These are phyloP conservation scores for Alligator mississippiensis DNA, from an alignment of 2,113 vertebrate genomes.

Conservation along the genomic window DNA sequence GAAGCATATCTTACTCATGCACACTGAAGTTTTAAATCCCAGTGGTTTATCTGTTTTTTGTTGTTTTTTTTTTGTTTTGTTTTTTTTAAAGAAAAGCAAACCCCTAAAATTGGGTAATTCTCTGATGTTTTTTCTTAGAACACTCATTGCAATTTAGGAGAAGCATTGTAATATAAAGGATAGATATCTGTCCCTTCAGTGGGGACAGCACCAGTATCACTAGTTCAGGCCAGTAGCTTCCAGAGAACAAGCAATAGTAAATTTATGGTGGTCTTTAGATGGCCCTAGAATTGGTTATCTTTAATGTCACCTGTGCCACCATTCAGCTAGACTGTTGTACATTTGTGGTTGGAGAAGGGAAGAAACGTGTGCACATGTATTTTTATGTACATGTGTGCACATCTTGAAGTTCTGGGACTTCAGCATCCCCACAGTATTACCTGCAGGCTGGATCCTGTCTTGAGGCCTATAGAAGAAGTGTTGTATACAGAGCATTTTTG, in stretches of 20 bases:
- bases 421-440: background rate
- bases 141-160: background rate
- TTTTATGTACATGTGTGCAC: background rate
- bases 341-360: background rate
- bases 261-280: too few species aligned
- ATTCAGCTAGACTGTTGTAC: too few species aligned
- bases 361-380: background rate
- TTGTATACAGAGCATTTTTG: background rate
- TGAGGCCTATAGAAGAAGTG: background rate
- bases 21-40: background rate
- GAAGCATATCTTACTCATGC: background rate
- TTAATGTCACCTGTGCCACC: background rate
- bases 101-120: background rate
- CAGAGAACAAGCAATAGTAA: too few species aligned
- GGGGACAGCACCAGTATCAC: too few species aligned
- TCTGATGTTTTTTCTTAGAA: background rate
- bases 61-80: background rate
- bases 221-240: too few species aligned
- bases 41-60: background rate
- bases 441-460: background rate
- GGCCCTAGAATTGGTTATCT: background rate
- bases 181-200: background rate
- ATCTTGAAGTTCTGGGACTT: background rate
- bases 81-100: background rate
- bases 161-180: background rate